phyloP scores from a whole-genome alignment of 2,113 vertebrate species.

The Centropus bengalensis region DNA sequence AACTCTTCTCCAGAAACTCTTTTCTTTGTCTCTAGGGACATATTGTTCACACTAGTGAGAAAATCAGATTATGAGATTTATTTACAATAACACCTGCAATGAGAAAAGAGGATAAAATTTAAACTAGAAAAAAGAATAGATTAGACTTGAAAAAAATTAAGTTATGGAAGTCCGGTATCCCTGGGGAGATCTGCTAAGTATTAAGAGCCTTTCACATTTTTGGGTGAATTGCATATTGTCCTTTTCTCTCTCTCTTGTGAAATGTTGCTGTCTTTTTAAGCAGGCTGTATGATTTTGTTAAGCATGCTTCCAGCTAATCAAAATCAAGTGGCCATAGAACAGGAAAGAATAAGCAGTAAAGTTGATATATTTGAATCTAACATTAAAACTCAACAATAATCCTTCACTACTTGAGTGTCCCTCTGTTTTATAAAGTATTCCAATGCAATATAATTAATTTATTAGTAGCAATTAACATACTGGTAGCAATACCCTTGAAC shows the following conservation, averaged over 20 bases:
- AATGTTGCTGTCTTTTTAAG: conserved; percentile 58
- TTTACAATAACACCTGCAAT: conserved; percentile 54
- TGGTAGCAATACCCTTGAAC: conserved; percentile 40
- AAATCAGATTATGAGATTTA: conserved; percentile 50
- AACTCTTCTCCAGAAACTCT: background rate
- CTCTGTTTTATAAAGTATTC: conserved; percentile 57
- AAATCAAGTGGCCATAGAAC: conserved; percentile 65
- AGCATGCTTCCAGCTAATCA: conserved; percentile 56
- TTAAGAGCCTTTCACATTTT: conserved; percentile 60
- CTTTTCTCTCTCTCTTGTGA: conserved; percentile 42
- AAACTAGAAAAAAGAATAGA: conserved; percentile 8
- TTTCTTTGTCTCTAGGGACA: background rate
- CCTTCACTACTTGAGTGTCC: conserved; percentile 18
- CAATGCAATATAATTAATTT: conserved; percentile 64
- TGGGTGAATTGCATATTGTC: conserved; percentile 48
- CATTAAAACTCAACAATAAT: conserved; percentile 67
- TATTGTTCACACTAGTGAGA: background rate
- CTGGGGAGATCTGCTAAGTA: conserved; percentile 18
- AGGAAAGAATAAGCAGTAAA: conserved; percentile 44
- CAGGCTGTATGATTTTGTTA: conserved; percentile 33
- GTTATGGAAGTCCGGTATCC: background rate
- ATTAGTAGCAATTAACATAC: conserved; percentile 32
- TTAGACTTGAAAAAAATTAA: conserved; percentile 28
- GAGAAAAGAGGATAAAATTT: conserved; percentile 61
- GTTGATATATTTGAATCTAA: conserved; percentile 55